Base-by-base conservation (phyloP, 2,113 vertebrate genomes). In the Cyprinodon tularosa region DNA sequence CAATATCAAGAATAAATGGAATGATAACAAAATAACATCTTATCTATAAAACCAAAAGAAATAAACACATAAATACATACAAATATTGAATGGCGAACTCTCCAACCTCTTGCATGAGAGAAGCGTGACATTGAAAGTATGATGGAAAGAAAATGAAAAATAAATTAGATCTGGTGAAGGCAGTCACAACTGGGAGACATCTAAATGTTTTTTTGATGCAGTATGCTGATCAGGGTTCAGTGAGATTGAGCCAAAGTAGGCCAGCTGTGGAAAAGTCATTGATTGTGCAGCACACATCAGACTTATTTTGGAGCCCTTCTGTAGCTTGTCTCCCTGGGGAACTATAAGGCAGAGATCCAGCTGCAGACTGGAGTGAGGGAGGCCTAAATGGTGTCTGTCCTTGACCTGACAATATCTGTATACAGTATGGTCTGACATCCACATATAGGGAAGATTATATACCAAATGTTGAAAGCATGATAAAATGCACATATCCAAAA, bases 281-380 rank as follows among this genome's bases (percentile, higher is more conserved):
- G 85, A 86, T 87, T 79, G 72, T 76, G 60, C 69, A 0, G 36
- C 71, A 68, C 72, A 74, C 77, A 76, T 86, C 78, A 66, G 79
- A 78, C 76, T 74, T 87, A 83, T 85, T 88, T 84, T 73, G 76
- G 83, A 86, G 71, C 82, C 76, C 53, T 72, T 83, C 75, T 77
- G 77, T 72, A 80, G 81, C 69, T 74, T 38, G 57, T 22, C 39
- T 84, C 89, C 82, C 74, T 17, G 42, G 73, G 76, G 88, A 74
- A 42, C 37, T 17, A 42, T 0, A 12, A 75, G 86, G 81, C 80
- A 84, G 68, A 83, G 66, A 82, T 84, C 76, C 81, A 84, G 70
- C 47, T 13, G n/a, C 71, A 81, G 66, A 70, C 74, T 64, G 60
- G 37, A 53, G 62, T 50, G n/a, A 44, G 37, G 71, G 68, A 36